Evolutionary conservation across 2,888 invertebrate genomes (phyloP).

Genomic region (Drosophila ustulata): DNA sequence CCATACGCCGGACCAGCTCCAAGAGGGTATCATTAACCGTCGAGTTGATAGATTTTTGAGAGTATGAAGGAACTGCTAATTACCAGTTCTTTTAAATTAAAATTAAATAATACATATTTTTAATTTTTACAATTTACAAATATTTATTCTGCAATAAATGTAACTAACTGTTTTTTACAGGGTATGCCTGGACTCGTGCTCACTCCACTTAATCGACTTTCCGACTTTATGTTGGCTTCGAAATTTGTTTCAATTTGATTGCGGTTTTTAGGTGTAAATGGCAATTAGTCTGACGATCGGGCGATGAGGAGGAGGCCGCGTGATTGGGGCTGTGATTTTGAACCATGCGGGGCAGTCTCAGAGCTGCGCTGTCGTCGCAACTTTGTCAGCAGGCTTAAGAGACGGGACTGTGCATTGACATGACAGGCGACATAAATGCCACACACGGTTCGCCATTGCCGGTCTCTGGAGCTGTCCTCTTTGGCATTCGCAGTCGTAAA

Average conservation of each 20-base stretch:
- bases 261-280: slow-evolving; percentile 71
- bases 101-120: no score
- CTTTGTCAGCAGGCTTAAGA: slow-evolving; percentile 64
- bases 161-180: slow-evolving; percentile 17
- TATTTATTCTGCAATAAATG: no score
- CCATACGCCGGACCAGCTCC: slow-evolving; percentile 19
- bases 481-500: slow-evolving; percentile 54
- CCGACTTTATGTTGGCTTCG: slow-evolving; percentile 31
- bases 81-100: no score
- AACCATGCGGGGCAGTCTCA: slow-evolving; percentile 9
- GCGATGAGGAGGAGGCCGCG: neutral
- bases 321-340: slow-evolving; percentile 13
- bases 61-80: neutral
- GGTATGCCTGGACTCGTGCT: slow-evolving; percentile 26
- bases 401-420: slow-evolving; percentile 50
- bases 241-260: slow-evolving; percentile 66
- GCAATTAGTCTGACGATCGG: slow-evolving; percentile 65
- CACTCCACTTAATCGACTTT: neutral
- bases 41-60: neutral
- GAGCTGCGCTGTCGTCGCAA: slow-evolving; percentile 41
- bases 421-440: slow-evolving; percentile 73
- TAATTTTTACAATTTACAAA: no score
- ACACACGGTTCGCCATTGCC: slow-evolving; percentile 61
- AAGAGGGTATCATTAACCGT: slow-evolving; percentile 10
- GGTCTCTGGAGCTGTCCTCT: slow-evolving; percentile 47